Evolutionary conservation across 2,113 vertebrate genomes (phyloP), one percentile per base, ranked within the genome.

Genomic region (Tapirus terrestris): DNA sequence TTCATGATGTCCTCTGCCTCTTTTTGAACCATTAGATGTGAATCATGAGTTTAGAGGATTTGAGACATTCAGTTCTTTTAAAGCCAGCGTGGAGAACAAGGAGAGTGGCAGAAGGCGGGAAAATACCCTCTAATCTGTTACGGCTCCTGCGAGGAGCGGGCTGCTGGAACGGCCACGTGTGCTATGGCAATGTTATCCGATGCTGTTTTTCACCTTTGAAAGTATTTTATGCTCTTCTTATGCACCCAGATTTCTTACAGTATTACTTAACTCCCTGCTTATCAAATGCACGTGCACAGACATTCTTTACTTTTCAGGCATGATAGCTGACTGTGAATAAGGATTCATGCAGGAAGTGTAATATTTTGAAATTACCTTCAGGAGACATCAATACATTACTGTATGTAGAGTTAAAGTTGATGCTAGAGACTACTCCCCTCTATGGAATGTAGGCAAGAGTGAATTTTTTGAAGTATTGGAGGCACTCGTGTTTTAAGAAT

Each of bases 161-260:
- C 73, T 29, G 48, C 61, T 2, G 27, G 51, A 56, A 33, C 3
- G 11, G 25, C 13, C 13, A 2, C 16, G 17, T 4, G 3, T 4
- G 0, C 5, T 36, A 8, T 0, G 60, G 58, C 3, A 14, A 8
- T 29, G 36, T 45, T 33, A 21, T 3, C 51, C 8, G 9, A 45
- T 5, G n/a, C 60, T 12, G 0, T 14, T 60, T 80, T 12, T 45
- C 53, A 14, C 75, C 45, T 65, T 29, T 31, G 63, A 16, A 60
- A 70, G 61, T 12, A 4, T 36, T 65, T 61, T n/a, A 8, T 18
- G 39, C 45, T 83, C 31, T 36, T 31, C 31, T 48, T 48, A n/a
- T 60, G 67, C 4, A 4, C 25, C 65, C 4, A 0, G 2, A 2
- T 56, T 92, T 43, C 68, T 81, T 36, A 8, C 9, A 43, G 5